These are phyloP conservation scores for Napeogenes sylphis DNA, from an alignment of 2,888 invertebrate genomes.

Conservation along the genomic window DNA sequence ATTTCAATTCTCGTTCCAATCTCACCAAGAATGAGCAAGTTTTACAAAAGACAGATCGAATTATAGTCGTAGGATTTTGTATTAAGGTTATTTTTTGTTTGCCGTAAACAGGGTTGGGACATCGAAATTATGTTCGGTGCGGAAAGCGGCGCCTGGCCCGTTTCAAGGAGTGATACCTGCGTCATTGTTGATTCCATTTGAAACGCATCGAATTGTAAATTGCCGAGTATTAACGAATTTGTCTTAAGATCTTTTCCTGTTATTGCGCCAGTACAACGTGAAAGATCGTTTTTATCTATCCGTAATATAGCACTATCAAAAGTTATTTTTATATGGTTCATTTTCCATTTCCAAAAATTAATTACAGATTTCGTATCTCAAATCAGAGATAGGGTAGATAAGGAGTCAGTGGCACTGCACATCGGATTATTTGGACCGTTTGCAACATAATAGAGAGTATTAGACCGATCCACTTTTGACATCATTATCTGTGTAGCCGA, in stretches of 20 bases:
- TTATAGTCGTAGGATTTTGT: slow-evolving; percentile 50
- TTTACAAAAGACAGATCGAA: slow-evolving; percentile 42
- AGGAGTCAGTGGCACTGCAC: slow-evolving; percentile 47
- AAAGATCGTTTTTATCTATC: slow-evolving; percentile 12
- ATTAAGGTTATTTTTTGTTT: slow-evolving; percentile 61
- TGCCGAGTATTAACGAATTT: background rate
- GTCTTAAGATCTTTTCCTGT: slow-evolving; percentile 12
- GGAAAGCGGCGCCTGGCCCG: slow-evolving; percentile 59
- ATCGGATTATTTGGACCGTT: slow-evolving; percentile 59
- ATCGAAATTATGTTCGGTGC: slow-evolving; percentile 68
- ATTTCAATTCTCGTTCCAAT: slow-evolving; percentile 67
- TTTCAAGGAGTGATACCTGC: slow-evolving; percentile 67
- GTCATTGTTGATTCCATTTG: slow-evolving; percentile 60
- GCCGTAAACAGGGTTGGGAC: slow-evolving; percentile 51
- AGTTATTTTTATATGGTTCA: background rate
- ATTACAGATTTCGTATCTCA: background rate
- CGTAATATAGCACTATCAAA: background rate
- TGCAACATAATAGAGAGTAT: slow-evolving; percentile 74
- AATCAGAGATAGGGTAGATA: slow-evolving; percentile 25
- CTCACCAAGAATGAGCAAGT: slow-evolving; percentile 51
- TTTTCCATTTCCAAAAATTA: background rate
- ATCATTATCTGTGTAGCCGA: slow-evolving; percentile 75
- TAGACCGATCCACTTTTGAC: slow-evolving; percentile 77
- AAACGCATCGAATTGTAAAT: slow-evolving; percentile 35
- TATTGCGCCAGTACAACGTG: slow-evolving; percentile 36